Evolutionary conservation across 2,888 invertebrate genomes (phyloP).

Genomic region (Philereme transversata): DNA sequence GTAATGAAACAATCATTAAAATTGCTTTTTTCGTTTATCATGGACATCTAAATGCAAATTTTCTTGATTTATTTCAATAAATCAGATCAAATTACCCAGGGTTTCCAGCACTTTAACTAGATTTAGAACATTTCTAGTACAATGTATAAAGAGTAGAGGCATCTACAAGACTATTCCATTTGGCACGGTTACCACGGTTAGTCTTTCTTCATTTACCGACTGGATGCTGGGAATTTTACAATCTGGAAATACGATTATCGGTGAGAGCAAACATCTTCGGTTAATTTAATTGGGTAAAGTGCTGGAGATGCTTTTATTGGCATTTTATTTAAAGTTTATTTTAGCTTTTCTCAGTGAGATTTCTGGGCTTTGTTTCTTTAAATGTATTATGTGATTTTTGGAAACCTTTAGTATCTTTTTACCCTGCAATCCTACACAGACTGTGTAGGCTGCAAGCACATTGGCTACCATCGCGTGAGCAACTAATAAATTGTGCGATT

Average conservation of each 20-base stretch:
- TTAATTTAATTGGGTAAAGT: conserved; percentile 14
- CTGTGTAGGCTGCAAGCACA: no score
- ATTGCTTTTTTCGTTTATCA: no score
- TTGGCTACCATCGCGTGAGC: no score
- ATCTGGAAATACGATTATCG: conserved; percentile 28
- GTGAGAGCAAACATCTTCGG: conserved; percentile 12
- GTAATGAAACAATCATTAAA: no score
- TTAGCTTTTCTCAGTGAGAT: no score
- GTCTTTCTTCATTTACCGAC: conserved; percentile 50
- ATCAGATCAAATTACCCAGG: not conserved
- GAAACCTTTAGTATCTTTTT: no score
- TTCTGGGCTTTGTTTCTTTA: no score
- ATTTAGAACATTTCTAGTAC: conserved; percentile 4
- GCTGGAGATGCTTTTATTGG: not conserved
- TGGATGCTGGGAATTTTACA: conserved; percentile 29
- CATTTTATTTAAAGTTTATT: not conserved
- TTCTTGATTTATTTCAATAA: not conserved
- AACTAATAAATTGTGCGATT: no score
- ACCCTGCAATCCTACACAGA: no score
- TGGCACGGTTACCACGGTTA: conserved; percentile 35
- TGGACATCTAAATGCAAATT: no score
- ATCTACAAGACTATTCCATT: conserved; percentile 58
- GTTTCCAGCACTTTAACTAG: not conserved
- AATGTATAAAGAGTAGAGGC: conserved; percentile 21
- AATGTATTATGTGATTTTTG: no score